These are phyloP conservation scores for Andrena minutula DNA, from an alignment of 2,888 invertebrate species.

Conservation along the genomic window DNA sequence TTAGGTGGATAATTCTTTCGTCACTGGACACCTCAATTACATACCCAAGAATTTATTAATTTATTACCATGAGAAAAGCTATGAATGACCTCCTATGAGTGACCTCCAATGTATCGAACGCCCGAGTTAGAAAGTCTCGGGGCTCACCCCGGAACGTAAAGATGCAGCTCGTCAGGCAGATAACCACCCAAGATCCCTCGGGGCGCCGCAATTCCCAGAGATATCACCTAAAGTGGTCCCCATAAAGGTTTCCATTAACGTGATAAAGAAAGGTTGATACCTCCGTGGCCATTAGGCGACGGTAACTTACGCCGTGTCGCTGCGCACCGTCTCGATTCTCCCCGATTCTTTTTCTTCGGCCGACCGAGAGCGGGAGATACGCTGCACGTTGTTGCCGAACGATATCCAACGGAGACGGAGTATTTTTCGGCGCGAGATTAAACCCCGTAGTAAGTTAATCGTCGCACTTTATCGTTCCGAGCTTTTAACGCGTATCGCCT, in stretches of 20 bases:
- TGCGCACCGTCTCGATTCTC: slow-evolving; percentile 47
- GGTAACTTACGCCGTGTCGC: slow-evolving; percentile 50
- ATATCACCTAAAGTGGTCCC: slow-evolving; percentile 72
- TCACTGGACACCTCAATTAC: neutral
- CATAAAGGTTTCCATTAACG: slow-evolving; percentile 75
- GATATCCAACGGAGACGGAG: slow-evolving; percentile 31
- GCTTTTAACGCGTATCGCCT: slow-evolving; percentile 66
- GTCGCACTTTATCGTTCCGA: slow-evolving; percentile 59
- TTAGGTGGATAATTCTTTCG: neutral
- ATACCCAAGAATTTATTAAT: neutral
- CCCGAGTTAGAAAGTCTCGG: slow-evolving; percentile 22
- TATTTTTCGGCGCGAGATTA: slow-evolving; percentile 51
- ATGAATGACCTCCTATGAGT: too few relatives aligned
- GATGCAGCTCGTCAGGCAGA: slow-evolving; percentile 54
- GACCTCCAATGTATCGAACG: slow-evolving; percentile 18
- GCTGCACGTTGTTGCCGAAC: slow-evolving; percentile 45
- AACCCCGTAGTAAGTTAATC: slow-evolving; percentile 57
- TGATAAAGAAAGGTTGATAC: slow-evolving; percentile 70
- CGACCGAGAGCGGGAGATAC: slow-evolving; percentile 28
- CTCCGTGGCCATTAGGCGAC: slow-evolving; percentile 62
- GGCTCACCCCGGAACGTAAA: slow-evolving; percentile 7
- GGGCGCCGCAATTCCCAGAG: slow-evolving; percentile 55
- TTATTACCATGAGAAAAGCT: neutral
- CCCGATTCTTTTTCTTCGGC: slow-evolving; percentile 23
- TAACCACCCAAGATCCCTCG: slow-evolving; percentile 70